phyloP scores from a whole-genome alignment of 2,797 vertebrate species.

The Chromobotia macracanthus region DNA sequence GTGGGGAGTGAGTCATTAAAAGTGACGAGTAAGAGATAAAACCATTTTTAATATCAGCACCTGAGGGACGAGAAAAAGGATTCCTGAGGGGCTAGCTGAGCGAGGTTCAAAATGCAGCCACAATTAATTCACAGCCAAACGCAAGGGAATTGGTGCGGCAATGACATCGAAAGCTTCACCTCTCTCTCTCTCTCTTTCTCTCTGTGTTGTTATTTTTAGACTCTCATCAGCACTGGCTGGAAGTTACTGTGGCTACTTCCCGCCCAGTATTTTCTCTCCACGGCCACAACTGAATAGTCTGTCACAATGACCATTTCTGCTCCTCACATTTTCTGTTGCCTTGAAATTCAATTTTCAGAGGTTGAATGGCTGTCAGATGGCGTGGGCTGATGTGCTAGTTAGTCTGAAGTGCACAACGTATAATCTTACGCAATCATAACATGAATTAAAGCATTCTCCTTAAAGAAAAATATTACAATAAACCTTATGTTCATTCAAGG shows the following conservation, averaged over 20 bases:
- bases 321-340: constrained; percentile 25
- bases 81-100: background rate
- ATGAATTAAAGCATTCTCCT: background rate
- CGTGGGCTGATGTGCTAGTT: constrained; percentile 28
- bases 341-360: constrained; percentile 29
- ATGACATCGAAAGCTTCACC: constrained; percentile 59
- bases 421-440: constrained; percentile 12
- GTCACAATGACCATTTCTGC: constrained; percentile 32
- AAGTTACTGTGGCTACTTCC: constrained; percentile 30
- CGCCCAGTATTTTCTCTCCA: constrained; percentile 41
- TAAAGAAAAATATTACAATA: background rate
- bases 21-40: constrained; percentile 10
- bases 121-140: constrained; percentile 17
- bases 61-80: background rate
- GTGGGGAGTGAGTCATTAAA: background rate
- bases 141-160: constrained; percentile 20
- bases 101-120: background rate
- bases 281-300: constrained; percentile 46
- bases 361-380: constrained; percentile 25
- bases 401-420: background rate
- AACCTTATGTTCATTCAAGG: background rate
- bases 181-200: constrained; percentile 6
- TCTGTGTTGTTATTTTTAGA: constrained; percentile 75
- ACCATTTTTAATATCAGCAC: background rate
- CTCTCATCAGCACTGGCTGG: constrained; percentile 45